Conservation (phyloP, 2,797 vertebrate species). For the Crax fasciolata region DNA sequence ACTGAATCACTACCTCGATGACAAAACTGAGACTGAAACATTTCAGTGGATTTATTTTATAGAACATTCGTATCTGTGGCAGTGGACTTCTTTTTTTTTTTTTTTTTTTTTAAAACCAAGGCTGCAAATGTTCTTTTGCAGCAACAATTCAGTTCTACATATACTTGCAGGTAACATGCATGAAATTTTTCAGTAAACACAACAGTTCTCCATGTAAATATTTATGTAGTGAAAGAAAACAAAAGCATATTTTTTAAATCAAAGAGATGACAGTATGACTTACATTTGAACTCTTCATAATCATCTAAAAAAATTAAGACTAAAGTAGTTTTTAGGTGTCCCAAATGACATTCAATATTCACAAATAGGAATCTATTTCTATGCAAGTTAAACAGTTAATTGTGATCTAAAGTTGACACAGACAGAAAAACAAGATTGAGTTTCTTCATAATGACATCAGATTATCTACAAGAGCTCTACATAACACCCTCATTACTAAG, state of each 20-base stretch:
- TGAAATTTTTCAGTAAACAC: background rate
- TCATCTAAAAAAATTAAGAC: background rate
- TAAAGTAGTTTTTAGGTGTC: background rate
- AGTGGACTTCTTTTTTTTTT: background rate
- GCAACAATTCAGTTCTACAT: background rate
- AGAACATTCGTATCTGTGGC: background rate
- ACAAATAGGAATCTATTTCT: background rate
- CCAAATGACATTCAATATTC: background rate
- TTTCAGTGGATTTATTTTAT: background rate
- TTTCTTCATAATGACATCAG: background rate
- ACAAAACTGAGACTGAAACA: background rate
- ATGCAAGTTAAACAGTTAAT: background rate
- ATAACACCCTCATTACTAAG: background rate
- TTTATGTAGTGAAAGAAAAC: background rate
- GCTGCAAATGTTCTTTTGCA: background rate
- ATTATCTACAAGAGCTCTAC: background rate
- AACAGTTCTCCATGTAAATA: background rate
- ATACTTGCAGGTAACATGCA: background rate
- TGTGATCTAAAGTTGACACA: background rate
- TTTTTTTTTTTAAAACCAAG: background rate
- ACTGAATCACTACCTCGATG: background rate
- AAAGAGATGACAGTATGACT: background rate
- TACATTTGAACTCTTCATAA: background rate
- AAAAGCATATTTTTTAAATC: rapidly evolving
- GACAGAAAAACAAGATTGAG: background rate